Percentiles rank a stretch among this genome's conserved stretches.
Evolutionary conservation across 2,888 invertebrate species (phyloP).

Genomic region (Harpalus rufipes): DNA sequence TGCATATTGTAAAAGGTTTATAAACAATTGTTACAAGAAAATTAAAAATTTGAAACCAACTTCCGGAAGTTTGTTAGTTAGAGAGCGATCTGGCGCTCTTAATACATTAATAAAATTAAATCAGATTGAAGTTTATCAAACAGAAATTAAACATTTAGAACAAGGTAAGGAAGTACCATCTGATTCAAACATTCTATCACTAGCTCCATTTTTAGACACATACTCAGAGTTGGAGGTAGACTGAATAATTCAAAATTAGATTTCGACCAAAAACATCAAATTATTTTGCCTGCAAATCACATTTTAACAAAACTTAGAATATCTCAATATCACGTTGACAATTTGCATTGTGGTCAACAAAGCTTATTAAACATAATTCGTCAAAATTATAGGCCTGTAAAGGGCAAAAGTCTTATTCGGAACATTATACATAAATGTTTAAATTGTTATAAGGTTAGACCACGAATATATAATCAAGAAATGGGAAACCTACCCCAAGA

Average conservation of each 20-base stretch:
- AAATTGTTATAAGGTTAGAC: constrained; percentile 70
- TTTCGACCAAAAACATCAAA: neutral
- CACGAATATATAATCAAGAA: constrained; percentile 69
- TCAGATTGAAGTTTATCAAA: too few relatives aligned
- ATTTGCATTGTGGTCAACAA: constrained; percentile 69
- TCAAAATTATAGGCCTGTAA: constrained; percentile 71
- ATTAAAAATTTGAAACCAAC: constrained; percentile 13
- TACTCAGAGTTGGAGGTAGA: constrained; percentile 68
- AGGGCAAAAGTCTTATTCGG: constrained; percentile 69
- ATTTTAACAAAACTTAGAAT: constrained; percentile 47
- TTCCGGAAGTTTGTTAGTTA: constrained; percentile 51
- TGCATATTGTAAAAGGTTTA: neutral
- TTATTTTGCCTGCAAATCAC: too few relatives aligned
- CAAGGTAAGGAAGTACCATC: constrained; percentile 56
- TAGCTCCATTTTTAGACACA: constrained; percentile 66
- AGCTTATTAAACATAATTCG: constrained; percentile 53
- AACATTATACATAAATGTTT: constrained; percentile 60
- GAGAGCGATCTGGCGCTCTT: constrained; percentile 57
- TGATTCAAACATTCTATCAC: constrained; percentile 18
- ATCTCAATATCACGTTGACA: constrained; percentile 68
- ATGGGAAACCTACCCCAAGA: constrained; percentile 69
- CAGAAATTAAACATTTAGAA: too few relatives aligned
- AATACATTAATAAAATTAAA: constrained; percentile 14
- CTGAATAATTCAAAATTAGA: constrained; percentile 63
- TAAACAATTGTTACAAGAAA: constrained; percentile 15